Percentiles rank a stretch among this genome's conserved stretches.
Evolutionary conservation across 1,140 invertebrate species (phyloP).

Genomic region (Bursaphelenchus mucronatus): DNA sequence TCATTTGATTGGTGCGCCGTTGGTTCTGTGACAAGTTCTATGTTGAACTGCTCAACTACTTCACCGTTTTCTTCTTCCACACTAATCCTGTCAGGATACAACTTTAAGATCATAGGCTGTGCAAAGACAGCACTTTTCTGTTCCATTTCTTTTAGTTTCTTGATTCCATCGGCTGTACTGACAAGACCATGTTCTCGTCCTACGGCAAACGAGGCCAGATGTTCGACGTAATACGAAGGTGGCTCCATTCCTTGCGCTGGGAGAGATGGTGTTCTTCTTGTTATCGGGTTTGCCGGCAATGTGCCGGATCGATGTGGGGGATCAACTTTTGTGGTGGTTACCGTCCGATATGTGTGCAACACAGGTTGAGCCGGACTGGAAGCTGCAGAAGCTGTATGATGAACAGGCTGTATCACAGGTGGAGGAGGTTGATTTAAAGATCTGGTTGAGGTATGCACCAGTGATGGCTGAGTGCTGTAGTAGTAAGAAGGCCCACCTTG

Average conservation of each 20-base stretch:
- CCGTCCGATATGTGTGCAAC: conserved; percentile 13
- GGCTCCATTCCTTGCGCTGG: conserved; percentile 45
- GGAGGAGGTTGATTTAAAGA: conserved; percentile 16
- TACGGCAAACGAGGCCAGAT: conserved; percentile 93
- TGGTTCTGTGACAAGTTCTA: conserved; percentile 82
- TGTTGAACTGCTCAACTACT: conserved; percentile 82
- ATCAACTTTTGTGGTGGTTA: conserved; percentile 17
- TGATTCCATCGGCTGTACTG: conserved; percentile 77
- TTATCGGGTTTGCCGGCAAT: conserved; percentile 8
- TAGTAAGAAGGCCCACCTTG: conserved; percentile 15
- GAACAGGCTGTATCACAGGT: conserved; percentile 9
- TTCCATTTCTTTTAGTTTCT: conserved; percentile 85
- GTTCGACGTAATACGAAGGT: conserved; percentile 82
- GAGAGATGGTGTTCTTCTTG: background rate
- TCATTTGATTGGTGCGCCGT: conserved; percentile 93
- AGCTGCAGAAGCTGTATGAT: conserved; percentile 7
- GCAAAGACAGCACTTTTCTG: conserved; percentile 98
- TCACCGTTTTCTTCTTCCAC: conserved; percentile 91
- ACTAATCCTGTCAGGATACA: conserved; percentile 71
- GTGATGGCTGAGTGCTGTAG: conserved; percentile 10
- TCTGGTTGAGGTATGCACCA: conserved; percentile 6
- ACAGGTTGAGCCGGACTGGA: conserved; percentile 15
- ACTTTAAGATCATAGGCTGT: conserved; percentile 78
- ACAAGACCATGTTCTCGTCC: conserved; percentile 62
- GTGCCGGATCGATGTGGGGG: conserved; percentile 24